A percentile compares a stretch with the other conserved stretches of the same genome.
Evolutionary conservation across 1,140 invertebrate genomes (phyloP).

Genomic region (Leptestheria dahalacensis): DNA sequence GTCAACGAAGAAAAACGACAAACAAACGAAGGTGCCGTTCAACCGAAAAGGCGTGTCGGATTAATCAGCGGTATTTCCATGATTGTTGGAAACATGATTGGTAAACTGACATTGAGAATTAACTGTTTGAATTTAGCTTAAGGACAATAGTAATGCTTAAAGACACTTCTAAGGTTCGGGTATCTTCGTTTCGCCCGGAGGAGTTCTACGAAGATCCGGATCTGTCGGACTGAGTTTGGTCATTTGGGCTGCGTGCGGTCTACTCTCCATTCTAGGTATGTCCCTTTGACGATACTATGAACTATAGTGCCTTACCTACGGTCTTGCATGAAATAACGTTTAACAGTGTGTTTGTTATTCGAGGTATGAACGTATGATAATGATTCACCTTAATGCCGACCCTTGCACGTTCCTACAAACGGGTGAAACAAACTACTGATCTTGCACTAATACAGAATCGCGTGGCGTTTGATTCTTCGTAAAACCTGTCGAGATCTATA

Average conservation of each 20-base stretch:
- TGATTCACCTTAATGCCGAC: too few relatives aligned
- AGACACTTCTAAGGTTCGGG: conserved; percentile 49
- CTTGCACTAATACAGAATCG: too few relatives aligned
- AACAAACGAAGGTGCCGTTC: conserved; percentile 29
- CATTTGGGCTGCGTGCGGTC: conserved; percentile 64
- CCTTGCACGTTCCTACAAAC: too few relatives aligned
- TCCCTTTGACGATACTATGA: too few relatives aligned
- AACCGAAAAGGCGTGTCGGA: conserved; percentile 58
- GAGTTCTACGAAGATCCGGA: conserved; percentile 57
- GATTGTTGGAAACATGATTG: conserved; percentile 71
- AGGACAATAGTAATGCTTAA: background rate
- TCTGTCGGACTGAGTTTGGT: conserved; percentile 67
- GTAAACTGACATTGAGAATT: conserved; percentile 23
- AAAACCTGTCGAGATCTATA: too few relatives aligned
- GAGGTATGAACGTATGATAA: too few relatives aligned
- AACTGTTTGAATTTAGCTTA: too few relatives aligned
- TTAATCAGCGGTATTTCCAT: conserved; percentile 62
- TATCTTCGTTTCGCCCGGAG: conserved; percentile 76
- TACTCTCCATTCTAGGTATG: conserved; percentile 61
- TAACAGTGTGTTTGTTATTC: too few relatives aligned
- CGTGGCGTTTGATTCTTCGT: too few relatives aligned
- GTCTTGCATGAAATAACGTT: too few relatives aligned
- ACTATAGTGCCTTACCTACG: too few relatives aligned
- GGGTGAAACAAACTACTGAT: too few relatives aligned
- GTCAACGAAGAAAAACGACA: background rate